Conservation (phyloP, 1,140 invertebrate species). For the Philotrypesis tridentata region DNA sequence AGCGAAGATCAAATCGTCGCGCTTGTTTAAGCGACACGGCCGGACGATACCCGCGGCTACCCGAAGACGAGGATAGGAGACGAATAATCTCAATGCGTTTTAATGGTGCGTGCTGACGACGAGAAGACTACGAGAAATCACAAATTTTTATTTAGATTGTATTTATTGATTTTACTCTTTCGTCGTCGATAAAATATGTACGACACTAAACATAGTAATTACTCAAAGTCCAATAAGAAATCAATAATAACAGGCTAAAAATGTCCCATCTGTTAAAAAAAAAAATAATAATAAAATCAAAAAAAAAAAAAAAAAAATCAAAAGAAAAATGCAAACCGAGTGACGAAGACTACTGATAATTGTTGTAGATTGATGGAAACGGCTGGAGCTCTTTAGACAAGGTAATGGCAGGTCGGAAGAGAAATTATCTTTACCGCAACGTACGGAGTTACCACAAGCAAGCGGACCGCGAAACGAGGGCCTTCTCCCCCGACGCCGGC, state of each 20-base stretch:
- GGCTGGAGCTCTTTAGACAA: slow-evolving; percentile 67
- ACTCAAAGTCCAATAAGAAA: too few relatives aligned
- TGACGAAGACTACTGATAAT: slow-evolving; percentile 51
- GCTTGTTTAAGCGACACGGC: neutral
- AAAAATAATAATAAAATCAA: too few relatives aligned
- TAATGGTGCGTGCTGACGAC: neutral
- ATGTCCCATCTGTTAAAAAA: slow-evolving; percentile 21
- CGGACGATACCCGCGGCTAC: neutral
- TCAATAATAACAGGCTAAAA: slow-evolving; percentile 3
- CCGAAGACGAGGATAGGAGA: neutral
- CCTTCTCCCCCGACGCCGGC: slow-evolving; percentile 56
- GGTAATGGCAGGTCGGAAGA: slow-evolving; percentile 73
- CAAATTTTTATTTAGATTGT: neutral
- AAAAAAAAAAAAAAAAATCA: too few relatives aligned
- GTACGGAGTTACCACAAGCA: slow-evolving; percentile 72
- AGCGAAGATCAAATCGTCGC: neutral
- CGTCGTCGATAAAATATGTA: too few relatives aligned
- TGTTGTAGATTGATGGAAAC: slow-evolving; percentile 72
- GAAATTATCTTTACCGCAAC: slow-evolving; percentile 80
- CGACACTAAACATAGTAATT: neutral
- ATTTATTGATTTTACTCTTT: neutral
- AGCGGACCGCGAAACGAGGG: slow-evolving; percentile 64
- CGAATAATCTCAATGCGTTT: neutral
- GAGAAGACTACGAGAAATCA: neutral
- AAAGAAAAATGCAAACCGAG: slow-evolving; percentile 7